phyloP scores from a whole-genome alignment of 2,113 vertebrate species.

The Vulpes vulpes region DNA sequence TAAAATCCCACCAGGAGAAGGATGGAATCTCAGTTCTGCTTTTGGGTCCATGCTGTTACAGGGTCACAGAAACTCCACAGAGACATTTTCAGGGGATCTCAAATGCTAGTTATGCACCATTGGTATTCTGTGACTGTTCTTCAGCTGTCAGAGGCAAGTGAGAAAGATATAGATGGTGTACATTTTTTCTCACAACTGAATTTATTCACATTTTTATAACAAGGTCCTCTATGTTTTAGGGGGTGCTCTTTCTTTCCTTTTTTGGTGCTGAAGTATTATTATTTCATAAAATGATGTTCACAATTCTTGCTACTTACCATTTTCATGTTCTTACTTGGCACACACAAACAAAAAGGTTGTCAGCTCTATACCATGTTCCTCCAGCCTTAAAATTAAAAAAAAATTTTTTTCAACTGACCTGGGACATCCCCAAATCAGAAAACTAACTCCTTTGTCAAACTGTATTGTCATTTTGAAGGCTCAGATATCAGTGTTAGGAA shows the following conservation, averaged over 20 bases:
- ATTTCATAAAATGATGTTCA: not conserved
- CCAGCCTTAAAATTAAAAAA: not conserved
- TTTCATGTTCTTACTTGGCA: not conserved
- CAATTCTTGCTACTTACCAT: not conserved
- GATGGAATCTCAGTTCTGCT: not conserved
- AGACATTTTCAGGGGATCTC: not conserved
- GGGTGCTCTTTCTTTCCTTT: not conserved
- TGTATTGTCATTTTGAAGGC: not conserved
- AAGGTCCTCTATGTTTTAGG: not conserved
- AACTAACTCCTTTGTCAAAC: not conserved
- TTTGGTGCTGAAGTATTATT: not conserved
- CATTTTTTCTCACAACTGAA: not conserved
- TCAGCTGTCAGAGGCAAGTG: not conserved
- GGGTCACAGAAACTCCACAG: not conserved
- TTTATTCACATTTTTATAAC: constrained; percentile 20
- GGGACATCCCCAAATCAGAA: not conserved
- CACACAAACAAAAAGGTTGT: not conserved
- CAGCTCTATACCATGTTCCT: not conserved
- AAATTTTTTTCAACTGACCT: not conserved
- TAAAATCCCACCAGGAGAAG: not conserved
- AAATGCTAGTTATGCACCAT: not conserved
- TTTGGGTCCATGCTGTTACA: not conserved
- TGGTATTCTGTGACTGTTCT: not conserved
- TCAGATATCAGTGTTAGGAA: not conserved
- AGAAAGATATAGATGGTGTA: not conserved